A percentile compares a stretch with the other conserved stretches of the same genome.
Evolutionary conservation across 2,113 vertebrate species (phyloP).

Genomic region (Pundamilia nyererei): DNA sequence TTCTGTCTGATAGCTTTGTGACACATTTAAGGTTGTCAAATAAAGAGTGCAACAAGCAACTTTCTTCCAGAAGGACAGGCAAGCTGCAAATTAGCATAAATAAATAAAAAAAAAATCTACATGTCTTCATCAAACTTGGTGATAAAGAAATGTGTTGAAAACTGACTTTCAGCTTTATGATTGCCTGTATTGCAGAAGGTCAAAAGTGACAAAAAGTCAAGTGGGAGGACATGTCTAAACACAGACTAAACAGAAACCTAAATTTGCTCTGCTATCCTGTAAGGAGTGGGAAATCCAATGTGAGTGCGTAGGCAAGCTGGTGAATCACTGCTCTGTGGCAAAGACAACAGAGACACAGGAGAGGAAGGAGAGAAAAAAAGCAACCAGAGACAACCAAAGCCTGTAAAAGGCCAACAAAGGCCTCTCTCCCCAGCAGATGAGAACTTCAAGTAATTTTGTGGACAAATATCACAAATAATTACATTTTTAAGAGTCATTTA

Average conservation of each 20-base stretch:
- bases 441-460: no score
- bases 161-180: background rate
- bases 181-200: background rate
- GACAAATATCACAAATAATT: background rate
- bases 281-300: conserved; percentile 49
- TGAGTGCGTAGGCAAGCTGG: conserved; percentile 54
- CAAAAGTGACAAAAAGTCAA: conserved; percentile 8
- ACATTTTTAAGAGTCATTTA: background rate
- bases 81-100: background rate
- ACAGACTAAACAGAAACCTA: conserved; percentile 51
- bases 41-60: background rate
- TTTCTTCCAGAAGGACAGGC: background rate
- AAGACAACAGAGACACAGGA: conserved; percentile 40
- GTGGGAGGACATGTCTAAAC: conserved; percentile 20
- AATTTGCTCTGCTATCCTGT: conserved; percentile 9
- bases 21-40: background rate
- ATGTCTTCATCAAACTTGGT: background rate
- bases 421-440: background rate
- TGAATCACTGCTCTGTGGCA: conserved; percentile 57
- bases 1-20: background rate
- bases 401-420: background rate
- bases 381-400: background rate
- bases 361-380: background rate
- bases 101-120: no score
- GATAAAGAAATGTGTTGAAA: background rate